Conservation (phyloP, 2,113 vertebrate genomes). For the Ictidomys tridecemlineatus region DNA sequence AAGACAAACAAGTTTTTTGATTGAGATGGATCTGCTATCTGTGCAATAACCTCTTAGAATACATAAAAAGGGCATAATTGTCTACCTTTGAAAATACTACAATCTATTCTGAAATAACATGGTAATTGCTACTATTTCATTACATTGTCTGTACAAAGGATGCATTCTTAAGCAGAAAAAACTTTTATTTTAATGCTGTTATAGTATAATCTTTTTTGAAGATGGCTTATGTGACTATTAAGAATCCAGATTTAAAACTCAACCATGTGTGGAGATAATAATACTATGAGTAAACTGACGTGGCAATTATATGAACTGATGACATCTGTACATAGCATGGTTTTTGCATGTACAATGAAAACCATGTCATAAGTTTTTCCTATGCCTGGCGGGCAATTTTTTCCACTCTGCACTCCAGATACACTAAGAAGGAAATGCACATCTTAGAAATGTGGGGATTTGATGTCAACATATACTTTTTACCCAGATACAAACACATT, state of each 20-base stretch:
- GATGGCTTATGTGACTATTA: conserved; percentile 2
- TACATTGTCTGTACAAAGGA: not conserved
- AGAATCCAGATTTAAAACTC: conserved; percentile 36
- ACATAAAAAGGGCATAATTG: not conserved
- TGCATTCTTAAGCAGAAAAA: not conserved
- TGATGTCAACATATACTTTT: not conserved
- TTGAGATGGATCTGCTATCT: not conserved
- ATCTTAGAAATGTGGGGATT: not conserved
- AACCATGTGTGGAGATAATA: conserved; percentile 18
- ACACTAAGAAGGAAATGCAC: not conserved
- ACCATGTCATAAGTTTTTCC: conserved; percentile 5
- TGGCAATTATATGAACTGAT: not conserved
- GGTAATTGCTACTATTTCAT: not conserved
- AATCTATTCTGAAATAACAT: conserved; percentile 3
- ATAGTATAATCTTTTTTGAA: not conserved
- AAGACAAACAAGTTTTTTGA: not conserved
- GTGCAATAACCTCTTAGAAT: not conserved
- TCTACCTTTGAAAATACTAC: not conserved
- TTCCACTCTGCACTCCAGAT: conserved; percentile 2
- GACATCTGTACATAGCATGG: not conserved
- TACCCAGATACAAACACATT: not conserved
- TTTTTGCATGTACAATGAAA: not conserved
- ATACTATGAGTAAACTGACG: not conserved
- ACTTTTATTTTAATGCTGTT: conserved; percentile 9
- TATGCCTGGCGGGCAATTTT: conserved; percentile 24